Base-by-base conservation (phyloP, 2,113 vertebrate genomes). In the Rhadina sibilatrix region DNA sequence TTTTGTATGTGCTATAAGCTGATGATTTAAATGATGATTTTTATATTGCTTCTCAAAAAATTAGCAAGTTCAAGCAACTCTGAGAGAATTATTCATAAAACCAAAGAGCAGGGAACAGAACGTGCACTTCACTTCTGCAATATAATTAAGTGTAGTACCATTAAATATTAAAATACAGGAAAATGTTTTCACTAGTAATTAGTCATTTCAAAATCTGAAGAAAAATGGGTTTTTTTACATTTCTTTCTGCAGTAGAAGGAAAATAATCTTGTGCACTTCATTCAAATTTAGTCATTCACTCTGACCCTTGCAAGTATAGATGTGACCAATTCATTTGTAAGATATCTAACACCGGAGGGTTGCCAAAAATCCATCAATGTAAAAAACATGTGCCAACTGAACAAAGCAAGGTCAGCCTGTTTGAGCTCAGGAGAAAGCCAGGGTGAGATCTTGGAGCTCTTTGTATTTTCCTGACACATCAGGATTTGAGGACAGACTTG, bases 121-220 rank as follows among this genome's bases (percentile, higher is more conserved):
- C 4, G 0, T 81, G 66, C 52, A 85, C 44, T 57, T 83, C 76
- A 89, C 25, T 83, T 84, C 75, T 64, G 83, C 76, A 93, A 87
- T 60, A 54, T 81, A 90, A 96, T 92, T 94, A 93, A 89, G 33
- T 84, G 60, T 82, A 93, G 77, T 78, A 31, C 57, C 46, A 92
- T 92, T 95, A 92, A 93, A 96, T 89, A 97, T 89, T 93, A 93
- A 97, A 93, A 90, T 50, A 68, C 6, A 79, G 86, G 69, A 92
- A 94, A 92, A 94, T 94, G 96, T 94, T 97, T 95, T 93, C 83
- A 79, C 46, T 93, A n/a, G 11, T 93, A 93, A 95, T 96, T 83
- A 95, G 50, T 78, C 0, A 87, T 82, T 93, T 92, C 49, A 65
- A 84, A 95, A 96, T 92, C 69, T 53, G 65, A 92, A 33, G n/a